Conservation (phyloP, 2,888 invertebrate genomes). For the Malthinus seriepunctatus region DNA sequence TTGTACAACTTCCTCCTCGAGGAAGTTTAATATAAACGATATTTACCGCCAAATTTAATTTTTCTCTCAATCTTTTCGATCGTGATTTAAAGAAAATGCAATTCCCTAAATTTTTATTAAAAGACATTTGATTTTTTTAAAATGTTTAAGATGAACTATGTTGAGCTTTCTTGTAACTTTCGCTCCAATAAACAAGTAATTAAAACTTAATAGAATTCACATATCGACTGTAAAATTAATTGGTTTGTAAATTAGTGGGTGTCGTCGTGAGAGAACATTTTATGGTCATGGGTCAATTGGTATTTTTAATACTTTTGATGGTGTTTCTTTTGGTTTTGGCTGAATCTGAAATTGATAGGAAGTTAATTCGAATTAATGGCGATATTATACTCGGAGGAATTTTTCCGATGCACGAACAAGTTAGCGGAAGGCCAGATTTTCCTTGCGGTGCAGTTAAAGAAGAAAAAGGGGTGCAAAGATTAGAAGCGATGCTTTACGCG, state of each 20-base stretch:
- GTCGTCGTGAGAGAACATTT: slow-evolving; percentile 13
- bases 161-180: slow-evolving; percentile 17
- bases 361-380: slow-evolving; percentile 56
- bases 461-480: slow-evolving; percentile 70
- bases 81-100: slow-evolving; percentile 9
- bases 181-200: slow-evolving; percentile 31
- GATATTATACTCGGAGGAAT: slow-evolving; percentile 70
- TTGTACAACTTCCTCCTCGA: slow-evolving; percentile 34
- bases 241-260: slow-evolving; percentile 25
- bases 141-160: slow-evolving; percentile 19
- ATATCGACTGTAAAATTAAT: slow-evolving; percentile 27
- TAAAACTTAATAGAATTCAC: slow-evolving; percentile 29
- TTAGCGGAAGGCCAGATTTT: slow-evolving; percentile 48
- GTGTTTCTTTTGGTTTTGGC: slow-evolving; percentile 27
- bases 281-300: slow-evolving; percentile 14
- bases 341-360: slow-evolving; percentile 39
- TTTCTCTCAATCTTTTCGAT: slow-evolving; percentile 11
- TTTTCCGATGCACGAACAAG: slow-evolving; percentile 70
- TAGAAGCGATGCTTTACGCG: slow-evolving; percentile 71
- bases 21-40: slow-evolving; percentile 27
- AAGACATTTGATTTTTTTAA: slow-evolving; percentile 1
- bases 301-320: slow-evolving; percentile 20
- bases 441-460: slow-evolving; percentile 64
- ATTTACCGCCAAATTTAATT: slow-evolving; percentile 33
- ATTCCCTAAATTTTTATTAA: not conserved